Base-by-base conservation (phyloP, 2,797 vertebrate species). In the Cuniculus paca region DNA sequence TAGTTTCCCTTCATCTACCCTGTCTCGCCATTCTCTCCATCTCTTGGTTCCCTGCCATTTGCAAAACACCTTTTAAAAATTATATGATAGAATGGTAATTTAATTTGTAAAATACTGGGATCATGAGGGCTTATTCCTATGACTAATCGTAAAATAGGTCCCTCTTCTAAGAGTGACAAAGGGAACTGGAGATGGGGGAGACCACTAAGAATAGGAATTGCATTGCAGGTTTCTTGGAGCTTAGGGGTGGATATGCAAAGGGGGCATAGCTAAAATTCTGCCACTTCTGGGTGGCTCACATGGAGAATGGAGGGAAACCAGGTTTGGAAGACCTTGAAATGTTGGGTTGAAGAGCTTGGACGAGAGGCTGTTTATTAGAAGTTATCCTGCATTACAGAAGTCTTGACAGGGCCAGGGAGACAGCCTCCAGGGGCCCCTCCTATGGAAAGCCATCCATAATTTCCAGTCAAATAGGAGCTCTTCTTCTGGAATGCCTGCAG, bases 101-200 rank as follows among this genome's bases (percentile, higher is more conserved):
- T 72, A 48, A 72, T 93, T 91, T 95, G 34, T 86, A 82, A 88
- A 60, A 54, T 84, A 74, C 65, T 2, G 12, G 79, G 60, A 42
- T 70, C 48, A 61, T 28, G 31, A 70, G 34, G 52, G 28, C 22
- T 39, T 79, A 6, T 48, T 83, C 19, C 79, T 91, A 14, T 36
- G 52, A 89, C 75, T 91, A 92, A 80, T 61, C 56, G 22, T 87
- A 74, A 94, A 91, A 81, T 75, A 6, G 78, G 17, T n/a, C 9
- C 2, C 45, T 82, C n/a, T 92, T 92, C 79, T 36, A 48, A 84
- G 34, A 84, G 63, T 65, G 56, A 68, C 60, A 60, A 11, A 17
- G 22, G 48, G 77, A 50, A 42, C n/a, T 63, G 79, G 86, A 91
- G 72, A 90, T 87, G 28, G 6, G 1, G 56, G 56, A 80, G 36